A percentile compares a stretch with the other conserved stretches of the same genome.
Evolutionary conservation across 2,113 vertebrate genomes (phyloP).

Genomic region (Herpetotheres cachinnans): DNA sequence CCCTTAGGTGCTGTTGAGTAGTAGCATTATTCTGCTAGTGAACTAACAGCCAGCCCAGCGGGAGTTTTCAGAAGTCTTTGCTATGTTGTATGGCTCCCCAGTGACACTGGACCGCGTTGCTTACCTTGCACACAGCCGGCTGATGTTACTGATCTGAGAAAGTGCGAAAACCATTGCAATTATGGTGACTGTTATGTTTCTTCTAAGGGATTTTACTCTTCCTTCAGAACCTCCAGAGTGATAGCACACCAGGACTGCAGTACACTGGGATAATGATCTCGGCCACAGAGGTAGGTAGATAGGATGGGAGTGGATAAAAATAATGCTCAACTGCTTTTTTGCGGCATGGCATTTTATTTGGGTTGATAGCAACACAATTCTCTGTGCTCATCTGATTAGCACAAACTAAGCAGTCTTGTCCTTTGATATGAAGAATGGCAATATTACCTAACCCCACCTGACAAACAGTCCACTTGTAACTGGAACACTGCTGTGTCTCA

Average conservation of each 20-base stretch:
- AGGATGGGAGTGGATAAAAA: background rate
- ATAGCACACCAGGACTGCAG: background rate
- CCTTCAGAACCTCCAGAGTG: background rate
- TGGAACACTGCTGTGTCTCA: background rate
- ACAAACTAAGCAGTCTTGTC: background rate
- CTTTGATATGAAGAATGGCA: background rate
- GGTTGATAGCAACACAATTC: background rate
- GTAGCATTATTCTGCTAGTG: background rate
- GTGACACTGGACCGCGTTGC: background rate
- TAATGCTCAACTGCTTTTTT: background rate
- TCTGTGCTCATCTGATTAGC: background rate
- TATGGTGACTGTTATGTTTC: background rate
- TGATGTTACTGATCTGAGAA: background rate
- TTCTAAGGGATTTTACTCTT: background rate
- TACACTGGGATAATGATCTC: background rate
- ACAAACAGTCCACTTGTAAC: background rate
- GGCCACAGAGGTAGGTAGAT: background rate
- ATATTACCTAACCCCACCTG: background rate
- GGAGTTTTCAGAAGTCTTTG: background rate
- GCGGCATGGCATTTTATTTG: background rate
- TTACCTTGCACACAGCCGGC: background rate
- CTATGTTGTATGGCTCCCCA: background rate
- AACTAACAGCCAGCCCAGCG: background rate
- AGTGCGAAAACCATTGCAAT: background rate
- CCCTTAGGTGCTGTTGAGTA: background rate